Conservation (phyloP, 1,140 invertebrate genomes). For the Drosophila bocqueti region DNA sequence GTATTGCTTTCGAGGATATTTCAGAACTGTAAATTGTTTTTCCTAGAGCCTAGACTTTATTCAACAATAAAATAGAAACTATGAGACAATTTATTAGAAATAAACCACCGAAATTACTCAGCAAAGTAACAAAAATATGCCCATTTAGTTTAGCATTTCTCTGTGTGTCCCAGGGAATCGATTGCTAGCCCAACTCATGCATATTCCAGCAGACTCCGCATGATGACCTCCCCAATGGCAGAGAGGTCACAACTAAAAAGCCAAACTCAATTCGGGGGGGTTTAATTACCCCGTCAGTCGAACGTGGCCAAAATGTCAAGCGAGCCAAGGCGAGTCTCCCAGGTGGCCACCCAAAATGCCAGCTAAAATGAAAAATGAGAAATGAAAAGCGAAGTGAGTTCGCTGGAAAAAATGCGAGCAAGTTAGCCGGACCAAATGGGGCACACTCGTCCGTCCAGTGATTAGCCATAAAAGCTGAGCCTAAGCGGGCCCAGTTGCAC, state of each 20-base stretch:
- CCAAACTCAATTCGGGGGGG: conserved; percentile 32
- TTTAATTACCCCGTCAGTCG: conserved; percentile 68
- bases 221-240: conserved; percentile 14
- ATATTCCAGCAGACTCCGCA: conserved; percentile 13
- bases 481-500: conserved; percentile 32
- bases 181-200: conserved; percentile 14
- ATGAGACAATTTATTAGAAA: background rate
- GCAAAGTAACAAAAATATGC: background rate
- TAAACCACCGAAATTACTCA: background rate
- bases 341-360: conserved; percentile 65
- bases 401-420: conserved; percentile 73
- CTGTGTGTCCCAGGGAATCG: conserved; percentile 1
- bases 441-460: conserved; percentile 39
- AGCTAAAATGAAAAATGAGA: conserved; percentile 16
- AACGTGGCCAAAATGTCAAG: conserved; percentile 64
- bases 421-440: conserved; percentile 67
- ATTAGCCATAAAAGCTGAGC: conserved; percentile 64
- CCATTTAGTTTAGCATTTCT: background rate
- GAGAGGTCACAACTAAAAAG: conserved; percentile 32
- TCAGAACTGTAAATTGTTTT: background rate
- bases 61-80: background rate
- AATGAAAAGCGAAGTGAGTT: conserved; percentile 26
- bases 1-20: background rate
- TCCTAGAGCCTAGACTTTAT: background rate
- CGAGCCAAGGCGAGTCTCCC: conserved; percentile 65